Percentiles rank a stretch among this genome's conserved stretches.
Evolutionary conservation across 2,113 vertebrate species (phyloP).

Genomic region (Tachysurus fulvidraco): DNA sequence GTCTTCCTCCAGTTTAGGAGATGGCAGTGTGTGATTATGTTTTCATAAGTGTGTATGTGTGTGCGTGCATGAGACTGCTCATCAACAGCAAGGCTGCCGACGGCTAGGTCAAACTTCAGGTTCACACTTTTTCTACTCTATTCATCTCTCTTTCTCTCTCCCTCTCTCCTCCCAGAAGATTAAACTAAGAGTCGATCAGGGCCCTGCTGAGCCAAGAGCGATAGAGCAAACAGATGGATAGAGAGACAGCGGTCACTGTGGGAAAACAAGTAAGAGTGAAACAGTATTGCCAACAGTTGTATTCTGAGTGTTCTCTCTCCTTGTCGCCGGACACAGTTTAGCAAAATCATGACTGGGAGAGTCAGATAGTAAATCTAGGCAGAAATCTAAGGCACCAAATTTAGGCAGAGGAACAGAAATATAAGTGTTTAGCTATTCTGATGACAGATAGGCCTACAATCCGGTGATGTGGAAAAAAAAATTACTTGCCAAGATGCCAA

Average conservation of each 20-base stretch:
- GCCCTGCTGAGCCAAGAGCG: constrained; percentile 14
- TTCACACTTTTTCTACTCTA: constrained; percentile 18
- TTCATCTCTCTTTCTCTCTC: neutral
- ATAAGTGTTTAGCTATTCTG: neutral
- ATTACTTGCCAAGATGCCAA: constrained; percentile 7
- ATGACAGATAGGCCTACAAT: neutral
- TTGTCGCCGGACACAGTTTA: neutral
- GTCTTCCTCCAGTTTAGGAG: neutral
- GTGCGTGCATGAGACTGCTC: neutral
- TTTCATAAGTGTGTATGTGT: constrained; percentile 19
- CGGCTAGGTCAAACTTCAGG: constrained; percentile 34
- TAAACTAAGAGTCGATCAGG: constrained; percentile 34
- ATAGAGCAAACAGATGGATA: constrained; percentile 27
- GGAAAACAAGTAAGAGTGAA: neutral
- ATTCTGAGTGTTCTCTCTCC: neutral
- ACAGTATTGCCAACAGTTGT: neutral
- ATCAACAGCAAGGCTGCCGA: constrained; percentile 31
- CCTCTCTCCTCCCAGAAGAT: constrained; percentile 28
- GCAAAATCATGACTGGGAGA: constrained; percentile 1
- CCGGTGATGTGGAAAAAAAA: neutral
- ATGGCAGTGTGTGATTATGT: constrained; percentile 27
- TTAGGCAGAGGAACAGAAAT: neutral
- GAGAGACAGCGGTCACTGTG: constrained; percentile 23
- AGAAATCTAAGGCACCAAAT: neutral
- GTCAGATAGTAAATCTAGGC: neutral